phyloP scores from a whole-genome alignment of 2,113 vertebrate species.

The Clupea harengus region DNA sequence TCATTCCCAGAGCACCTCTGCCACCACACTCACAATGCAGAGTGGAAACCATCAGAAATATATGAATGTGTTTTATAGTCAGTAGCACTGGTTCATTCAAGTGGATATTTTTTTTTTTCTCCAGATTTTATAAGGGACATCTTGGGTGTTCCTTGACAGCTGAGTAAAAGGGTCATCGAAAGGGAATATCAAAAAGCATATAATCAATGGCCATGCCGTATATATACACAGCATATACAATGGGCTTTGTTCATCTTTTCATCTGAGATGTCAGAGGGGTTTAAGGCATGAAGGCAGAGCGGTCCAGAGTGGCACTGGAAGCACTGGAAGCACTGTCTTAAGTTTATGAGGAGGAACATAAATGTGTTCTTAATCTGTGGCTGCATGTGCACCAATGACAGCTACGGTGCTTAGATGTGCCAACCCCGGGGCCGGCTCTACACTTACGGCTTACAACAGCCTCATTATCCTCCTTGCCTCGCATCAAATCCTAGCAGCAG shows the following conservation, averaged over 20 bases:
- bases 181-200: not conserved
- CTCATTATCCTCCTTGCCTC: constrained; percentile 76
- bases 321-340: constrained; percentile 57
- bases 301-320: constrained; percentile 60
- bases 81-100: not conserved
- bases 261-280: constrained; percentile 39
- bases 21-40: not conserved
- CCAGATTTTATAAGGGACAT: not conserved
- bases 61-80: not conserved
- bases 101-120: not conserved
- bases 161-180: not conserved
- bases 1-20: not conserved
- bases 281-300: constrained; percentile 62
- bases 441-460: constrained; percentile 76
- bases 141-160: not conserved
- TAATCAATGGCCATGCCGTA: not conserved
- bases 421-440: constrained; percentile 67
- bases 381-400: constrained; percentile 62
- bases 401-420: constrained; percentile 58
- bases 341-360: constrained; percentile 63
- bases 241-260: not conserved
- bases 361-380: constrained; percentile 67
- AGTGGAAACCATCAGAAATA: not conserved
- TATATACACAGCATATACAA: not conserved
- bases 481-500: constrained; percentile 70